These are phyloP conservation scores for Fragum sueziense DNA, from an alignment of 2,888 invertebrate species.

Conservation along the genomic window DNA sequence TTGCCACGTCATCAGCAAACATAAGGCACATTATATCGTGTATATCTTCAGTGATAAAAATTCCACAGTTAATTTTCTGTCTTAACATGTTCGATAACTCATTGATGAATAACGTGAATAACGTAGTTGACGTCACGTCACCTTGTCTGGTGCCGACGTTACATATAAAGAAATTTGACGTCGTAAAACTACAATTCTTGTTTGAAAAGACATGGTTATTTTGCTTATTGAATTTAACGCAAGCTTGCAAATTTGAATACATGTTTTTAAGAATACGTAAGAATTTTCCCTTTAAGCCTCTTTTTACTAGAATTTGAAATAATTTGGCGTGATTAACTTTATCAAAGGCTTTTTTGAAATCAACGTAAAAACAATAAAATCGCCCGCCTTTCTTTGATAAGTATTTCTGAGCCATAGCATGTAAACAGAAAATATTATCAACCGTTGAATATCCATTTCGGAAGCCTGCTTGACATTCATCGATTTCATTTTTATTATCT, in stretches of 20 bases:
- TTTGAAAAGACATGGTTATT: not conserved
- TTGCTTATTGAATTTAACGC: not conserved
- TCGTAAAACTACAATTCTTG: no score
- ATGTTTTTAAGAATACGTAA: not conserved
- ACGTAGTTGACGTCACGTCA: not conserved
- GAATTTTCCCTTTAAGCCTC: not conserved
- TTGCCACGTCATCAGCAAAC: slow-evolving; percentile 14
- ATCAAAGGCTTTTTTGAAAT: slow-evolving; percentile 5
- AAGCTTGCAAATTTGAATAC: not conserved
- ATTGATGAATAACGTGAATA: slow-evolving; percentile 10
- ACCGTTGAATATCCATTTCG: slow-evolving; percentile 3
- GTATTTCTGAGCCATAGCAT: not conserved
- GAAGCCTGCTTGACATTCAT: slow-evolving; percentile 3
- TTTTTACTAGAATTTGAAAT: not conserved
- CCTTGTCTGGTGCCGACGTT: slow-evolving; percentile 20
- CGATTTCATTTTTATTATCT: not conserved
- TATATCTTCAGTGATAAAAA: slow-evolving; percentile 6
- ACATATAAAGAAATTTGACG: not conserved
- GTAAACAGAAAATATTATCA: slow-evolving; percentile 12
- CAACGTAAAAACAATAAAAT: not conserved
- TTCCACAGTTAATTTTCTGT: not conserved
- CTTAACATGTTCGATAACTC: no score
- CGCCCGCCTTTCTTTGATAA: not conserved
- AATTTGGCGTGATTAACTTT: not conserved
- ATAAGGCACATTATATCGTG: not conserved